Evolutionary conservation across 2,113 vertebrate genomes (phyloP), one percentile per base, ranked within the genome.

Genomic region (Orientallactaga bullata): DNA sequence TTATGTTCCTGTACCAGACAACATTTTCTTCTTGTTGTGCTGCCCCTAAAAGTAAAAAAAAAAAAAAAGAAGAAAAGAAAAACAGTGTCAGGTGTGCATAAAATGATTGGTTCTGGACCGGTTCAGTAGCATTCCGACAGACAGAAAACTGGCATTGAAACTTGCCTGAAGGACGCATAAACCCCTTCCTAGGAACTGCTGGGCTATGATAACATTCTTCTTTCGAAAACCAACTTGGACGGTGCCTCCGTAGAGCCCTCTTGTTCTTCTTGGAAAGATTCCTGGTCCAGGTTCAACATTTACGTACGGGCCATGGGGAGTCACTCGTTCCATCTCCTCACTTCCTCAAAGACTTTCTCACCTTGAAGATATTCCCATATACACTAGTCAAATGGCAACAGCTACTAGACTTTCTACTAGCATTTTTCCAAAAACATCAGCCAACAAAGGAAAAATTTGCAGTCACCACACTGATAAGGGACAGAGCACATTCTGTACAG

Each of bases 101-200:
- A 32, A 35, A 87, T 87, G 77, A 77, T 63, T 11, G 74, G 61
- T 78, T 94, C 32, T 89, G 73, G 55, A 93, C 89, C 37, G 85
- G 93, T 82, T 95, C 68, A 91, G 78, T 71, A 35, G 68, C 68
- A 78, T 32, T 80, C 80, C 42, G 66, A 74, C 65, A 69, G 93
- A 94, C 73, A 91, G 66, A 89, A 35, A 73, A 24, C 4, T 95
- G 84, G 81, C 77, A 60, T 23, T 65, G 73, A 91, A 91, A 93
- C 47, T 28, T 2, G 0, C 85, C 85, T 69, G 7, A 39, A 79
- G 72, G 95, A 84, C 24, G 73, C 10, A n/a, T 51, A 66, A 89
- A 58, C 39, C 47, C 61, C 66, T 28, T 35, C 23, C 26, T 1
- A 21, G 66, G 80, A 84, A 42, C 58, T 0, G 93, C 42, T 91